Evolutionary conservation across 2,888 invertebrate species (phyloP).

Genomic region (Drosophila buzzatii): DNA sequence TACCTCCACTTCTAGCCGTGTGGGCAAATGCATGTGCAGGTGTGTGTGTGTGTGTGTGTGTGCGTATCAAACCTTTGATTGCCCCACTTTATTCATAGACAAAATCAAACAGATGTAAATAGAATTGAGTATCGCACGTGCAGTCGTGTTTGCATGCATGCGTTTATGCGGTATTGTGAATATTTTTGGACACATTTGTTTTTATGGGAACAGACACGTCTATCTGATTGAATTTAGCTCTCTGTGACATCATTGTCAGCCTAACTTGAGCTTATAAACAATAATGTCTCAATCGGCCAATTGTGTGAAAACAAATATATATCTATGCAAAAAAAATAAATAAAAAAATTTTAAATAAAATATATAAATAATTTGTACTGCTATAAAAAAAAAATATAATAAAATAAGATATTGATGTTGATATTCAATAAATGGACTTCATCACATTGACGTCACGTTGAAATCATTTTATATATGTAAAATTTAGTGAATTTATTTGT

Average conservation of each 20-base stretch:
- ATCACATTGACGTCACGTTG: background rate
- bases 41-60: slow-evolving; percentile 30
- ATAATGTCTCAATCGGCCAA: background rate
- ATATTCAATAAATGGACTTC: background rate
- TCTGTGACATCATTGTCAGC: background rate
- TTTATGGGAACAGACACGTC: background rate
- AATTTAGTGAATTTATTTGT: background rate
- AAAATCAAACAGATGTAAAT: slow-evolving; percentile 62
- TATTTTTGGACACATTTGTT: background rate
- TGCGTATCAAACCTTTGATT: slow-evolving; percentile 60
- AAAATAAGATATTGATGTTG: background rate
- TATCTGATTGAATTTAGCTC: background rate
- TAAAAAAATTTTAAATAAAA: too few species aligned
- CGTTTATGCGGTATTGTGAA: background rate
- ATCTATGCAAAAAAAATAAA: too few species aligned
- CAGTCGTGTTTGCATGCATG: background rate
- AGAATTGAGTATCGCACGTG: slow-evolving; percentile 65
- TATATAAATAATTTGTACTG: background rate
- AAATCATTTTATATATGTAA: background rate
- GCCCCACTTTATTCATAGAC: slow-evolving; percentile 60
- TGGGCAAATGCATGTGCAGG: slow-evolving; percentile 2
- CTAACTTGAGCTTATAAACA: background rate
- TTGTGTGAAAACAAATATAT: background rate
- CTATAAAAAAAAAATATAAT: background rate
- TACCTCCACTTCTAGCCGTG: slow-evolving; percentile 8